Base-by-base conservation (phyloP, 2,113 vertebrate genomes). In the Toxotes chatareus region DNA sequence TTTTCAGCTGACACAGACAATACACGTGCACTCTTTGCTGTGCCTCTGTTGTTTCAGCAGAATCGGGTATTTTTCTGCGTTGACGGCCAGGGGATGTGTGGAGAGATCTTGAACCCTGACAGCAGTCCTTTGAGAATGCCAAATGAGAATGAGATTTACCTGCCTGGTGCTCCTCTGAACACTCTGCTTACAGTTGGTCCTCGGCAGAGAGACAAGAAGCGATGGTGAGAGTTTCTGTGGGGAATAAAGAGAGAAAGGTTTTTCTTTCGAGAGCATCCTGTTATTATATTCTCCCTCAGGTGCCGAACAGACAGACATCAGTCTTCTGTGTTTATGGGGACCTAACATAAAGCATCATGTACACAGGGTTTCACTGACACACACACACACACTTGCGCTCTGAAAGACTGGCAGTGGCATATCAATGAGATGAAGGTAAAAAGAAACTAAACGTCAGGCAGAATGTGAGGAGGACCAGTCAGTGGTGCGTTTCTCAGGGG, bases 211-310 rank as follows among this genome's bases (percentile, higher is more conserved):
- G 49, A 59, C 53, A 55, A 55, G 47, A 67, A 80, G 59, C 46
- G 23, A 66, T 34, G 76, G 78, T 49, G 66, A 71, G 80, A 57
- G 80, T 75, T 66, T 84, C 74, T 70, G 40, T 56, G 62, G 76
- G 32, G 59, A 27, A 27, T 63, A 46, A 55, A 71, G 49, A 69
- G 27, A 75, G 27, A 76, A 27, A 82, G 67, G 36, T n/a, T 92
- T 86, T 79, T 82, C 89, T 87, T 89, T 74, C 84, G 90, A 92
- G 91, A 91, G 75, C 55, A 83, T 88, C 66, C 75, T 88, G 68
- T 89, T 92, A 80, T 89, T 91, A 90, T 93, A 90, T 93, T 89
- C 76, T 65, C 86, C 92, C 90, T 91, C 64, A 32, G 89, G 91
- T 85, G 46, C 75, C 8, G 57, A 87, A 82, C 76, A 62, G 76